Evolutionary conservation across 2,113 vertebrate species (phyloP).

Genomic region (Rana temporaria): DNA sequence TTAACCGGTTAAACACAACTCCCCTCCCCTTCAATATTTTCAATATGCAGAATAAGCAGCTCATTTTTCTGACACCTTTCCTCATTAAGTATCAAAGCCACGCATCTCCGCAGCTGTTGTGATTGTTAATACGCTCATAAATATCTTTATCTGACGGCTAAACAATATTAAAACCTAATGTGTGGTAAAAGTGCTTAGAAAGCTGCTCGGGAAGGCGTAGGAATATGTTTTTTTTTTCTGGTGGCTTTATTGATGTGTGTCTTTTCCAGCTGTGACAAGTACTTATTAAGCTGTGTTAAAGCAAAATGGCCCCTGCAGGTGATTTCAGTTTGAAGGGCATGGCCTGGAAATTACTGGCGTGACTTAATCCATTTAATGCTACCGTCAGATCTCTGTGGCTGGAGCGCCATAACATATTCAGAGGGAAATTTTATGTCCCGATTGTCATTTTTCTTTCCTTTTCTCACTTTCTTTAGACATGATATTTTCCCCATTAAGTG

Average conservation of each 20-base stretch:
- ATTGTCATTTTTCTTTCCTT: too few species aligned
- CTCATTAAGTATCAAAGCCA: too few species aligned
- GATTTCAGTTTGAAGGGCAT: conserved; percentile 11
- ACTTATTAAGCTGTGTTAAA: conserved; percentile 31
- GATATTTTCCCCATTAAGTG: too few species aligned
- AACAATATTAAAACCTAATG: background rate
- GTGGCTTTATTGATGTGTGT: background rate
- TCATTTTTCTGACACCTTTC: too few species aligned
- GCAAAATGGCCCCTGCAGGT: conserved; percentile 16
- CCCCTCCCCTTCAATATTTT: too few species aligned
- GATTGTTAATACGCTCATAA: conserved; percentile 1
- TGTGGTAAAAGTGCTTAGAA: background rate
- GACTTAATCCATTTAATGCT: background rate
- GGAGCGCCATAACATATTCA: background rate
- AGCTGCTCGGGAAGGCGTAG: background rate
- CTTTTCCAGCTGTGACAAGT: conserved; percentile 13
- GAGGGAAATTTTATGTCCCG: too few species aligned
- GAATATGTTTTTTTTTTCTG: conserved; percentile 6
- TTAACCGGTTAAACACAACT: too few species aligned
- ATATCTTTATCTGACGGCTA: conserved; percentile 16
- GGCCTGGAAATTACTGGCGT: conserved; percentile 14
- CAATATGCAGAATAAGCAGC: too few species aligned
- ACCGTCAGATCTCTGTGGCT: background rate
- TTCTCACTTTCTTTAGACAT: too few species aligned
- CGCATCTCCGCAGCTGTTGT: too few species aligned